Base-by-base conservation (phyloP, 2,797 vertebrate genomes). In the Calcarius lapponicus region DNA sequence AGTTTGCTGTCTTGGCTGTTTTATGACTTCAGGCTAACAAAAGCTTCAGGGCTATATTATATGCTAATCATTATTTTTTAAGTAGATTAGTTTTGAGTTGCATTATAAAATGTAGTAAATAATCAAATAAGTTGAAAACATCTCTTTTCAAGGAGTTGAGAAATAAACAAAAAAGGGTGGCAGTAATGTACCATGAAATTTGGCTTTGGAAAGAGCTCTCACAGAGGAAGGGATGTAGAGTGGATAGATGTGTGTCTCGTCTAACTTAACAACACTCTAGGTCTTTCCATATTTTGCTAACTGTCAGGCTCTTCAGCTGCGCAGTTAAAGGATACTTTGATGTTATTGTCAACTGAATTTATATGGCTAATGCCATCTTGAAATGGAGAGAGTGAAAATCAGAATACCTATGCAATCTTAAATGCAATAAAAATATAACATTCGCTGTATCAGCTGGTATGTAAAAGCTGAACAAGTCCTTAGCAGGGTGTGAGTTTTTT, bases 1-100 rank as follows among this genome's bases (percentile, higher is more conserved):
- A 94, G 91, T 94, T 93, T 94, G 76, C 91, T 95, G 51, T 81
- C 84, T 96, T 92, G 91, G 95, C 90, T 74, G 34, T 90, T 88
- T 80, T 90, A 92, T 75, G 82, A 4, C 85, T 93, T 93, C 70
- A 92, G 74, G 60, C 82, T 96, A 93, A 91, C 90, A 95, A 95
- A 96, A 93, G 86, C 65, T 86, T 66, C 42, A 74, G 29, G 43
- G 56, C 54, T 95, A 8, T 88, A 40, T 81, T 95, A 58, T 92
- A 72, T 48, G 26, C n/a, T 64, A 57, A 25, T 36, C 83, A 10
- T 53, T 72, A 34, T 80, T 92, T 88, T 76, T 22, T 2, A 83
- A 70, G 43, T 42, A 45, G 47, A 11, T 88, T 58, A 32, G n/a
- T 67, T 92, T 58, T 73, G 22, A 73, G 34, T 86, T 88, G 29